phyloP scores from a whole-genome alignment of 2,113 vertebrate species.

The Marmota monax region DNA sequence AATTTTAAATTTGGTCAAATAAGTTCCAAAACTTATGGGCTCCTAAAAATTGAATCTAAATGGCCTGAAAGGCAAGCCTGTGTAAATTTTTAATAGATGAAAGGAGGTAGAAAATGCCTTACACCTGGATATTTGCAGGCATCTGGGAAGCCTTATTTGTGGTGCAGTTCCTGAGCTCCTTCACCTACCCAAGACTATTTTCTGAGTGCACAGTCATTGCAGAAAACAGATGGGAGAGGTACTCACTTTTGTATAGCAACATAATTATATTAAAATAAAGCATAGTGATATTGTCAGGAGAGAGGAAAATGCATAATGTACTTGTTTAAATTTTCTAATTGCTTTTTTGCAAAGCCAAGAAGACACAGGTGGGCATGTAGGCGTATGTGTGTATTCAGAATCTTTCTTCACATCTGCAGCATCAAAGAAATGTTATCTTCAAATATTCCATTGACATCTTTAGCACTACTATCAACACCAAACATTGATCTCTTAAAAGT shows the following conservation, averaged over 20 bases:
- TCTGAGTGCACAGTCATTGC: neutral
- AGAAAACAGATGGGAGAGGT: constrained; percentile 55
- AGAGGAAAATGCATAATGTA: constrained; percentile 25
- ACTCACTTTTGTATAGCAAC: neutral
- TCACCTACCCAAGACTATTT: neutral
- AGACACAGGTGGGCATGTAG: neutral
- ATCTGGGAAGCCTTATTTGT: neutral
- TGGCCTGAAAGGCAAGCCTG: neutral
- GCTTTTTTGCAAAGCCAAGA: neutral
- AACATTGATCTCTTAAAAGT: neutral
- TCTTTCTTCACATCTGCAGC: neutral
- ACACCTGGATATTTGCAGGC: neutral
- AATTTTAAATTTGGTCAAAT: neutral
- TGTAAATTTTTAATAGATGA: neutral
- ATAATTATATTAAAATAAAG: constrained; percentile 66
- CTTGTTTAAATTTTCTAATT: constrained; percentile 28
- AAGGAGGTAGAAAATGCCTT: neutral
- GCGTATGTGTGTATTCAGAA: neutral
- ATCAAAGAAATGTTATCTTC: neutral
- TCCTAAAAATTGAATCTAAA: constrained; percentile 27
- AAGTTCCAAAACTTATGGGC: neutral
- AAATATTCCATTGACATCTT: neutral
- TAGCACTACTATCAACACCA: neutral
- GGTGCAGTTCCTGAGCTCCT: neutral
- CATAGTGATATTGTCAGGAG: constrained; percentile 14